These are phyloP conservation scores for Sylvilagus bachmani DNA, from an alignment of 2,113 vertebrate genomes.

Conservation along the genomic window DNA sequence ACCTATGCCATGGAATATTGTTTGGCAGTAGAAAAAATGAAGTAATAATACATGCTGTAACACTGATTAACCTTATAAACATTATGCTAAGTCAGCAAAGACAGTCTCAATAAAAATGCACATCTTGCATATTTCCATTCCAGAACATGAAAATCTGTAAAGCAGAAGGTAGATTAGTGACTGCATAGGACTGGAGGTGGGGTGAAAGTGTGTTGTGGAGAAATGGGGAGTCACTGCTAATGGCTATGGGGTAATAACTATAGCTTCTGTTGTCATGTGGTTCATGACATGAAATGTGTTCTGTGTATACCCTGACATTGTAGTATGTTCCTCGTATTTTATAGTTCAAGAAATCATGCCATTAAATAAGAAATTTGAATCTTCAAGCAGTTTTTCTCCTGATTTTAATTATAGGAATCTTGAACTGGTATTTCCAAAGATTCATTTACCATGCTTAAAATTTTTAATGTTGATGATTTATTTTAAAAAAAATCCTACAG, in stretches of 20 bases:
- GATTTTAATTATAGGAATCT: not conserved
- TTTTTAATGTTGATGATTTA: not conserved
- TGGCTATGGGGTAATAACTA: not conserved
- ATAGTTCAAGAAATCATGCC: slow-evolving; percentile 28
- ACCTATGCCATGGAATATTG: not conserved
- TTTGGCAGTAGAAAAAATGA: slow-evolving; percentile 14
- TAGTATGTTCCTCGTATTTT: slow-evolving; percentile 34
- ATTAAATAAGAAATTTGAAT: not conserved
- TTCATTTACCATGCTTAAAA: slow-evolving; percentile 56
- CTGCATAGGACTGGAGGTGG: not conserved
- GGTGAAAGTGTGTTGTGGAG: not conserved
- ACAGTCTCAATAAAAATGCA: not conserved
- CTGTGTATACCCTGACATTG: slow-evolving; percentile 1
- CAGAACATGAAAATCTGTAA: not conserved
- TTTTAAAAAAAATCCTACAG: not conserved
- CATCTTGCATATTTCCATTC: not conserved
- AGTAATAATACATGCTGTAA: not conserved
- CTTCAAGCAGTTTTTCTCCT: not conserved
- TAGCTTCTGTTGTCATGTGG: not conserved
- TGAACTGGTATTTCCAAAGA: slow-evolving; percentile 40
- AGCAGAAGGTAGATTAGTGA: not conserved
- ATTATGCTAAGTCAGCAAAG: not conserved
- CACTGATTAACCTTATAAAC: slow-evolving; percentile 40
- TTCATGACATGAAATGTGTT: slow-evolving; percentile 18
- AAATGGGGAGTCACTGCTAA: not conserved